These are phyloP conservation scores for Pyrrhosoma nymphula DNA, from an alignment of 2,888 invertebrate genomes.

Conservation along the genomic window DNA sequence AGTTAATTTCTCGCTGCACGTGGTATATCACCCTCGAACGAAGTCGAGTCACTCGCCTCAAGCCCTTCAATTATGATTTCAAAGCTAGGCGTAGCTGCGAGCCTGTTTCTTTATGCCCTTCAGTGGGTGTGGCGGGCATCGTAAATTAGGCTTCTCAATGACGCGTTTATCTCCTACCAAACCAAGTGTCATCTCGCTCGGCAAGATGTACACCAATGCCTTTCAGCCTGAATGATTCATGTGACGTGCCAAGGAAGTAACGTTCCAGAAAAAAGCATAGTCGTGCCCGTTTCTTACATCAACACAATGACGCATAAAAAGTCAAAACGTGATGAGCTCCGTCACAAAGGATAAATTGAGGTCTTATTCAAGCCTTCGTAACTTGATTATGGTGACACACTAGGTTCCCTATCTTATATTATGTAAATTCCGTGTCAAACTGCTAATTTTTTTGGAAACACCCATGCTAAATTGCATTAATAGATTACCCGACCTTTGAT, in stretches of 20 bases:
- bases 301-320: constrained; percentile 1
- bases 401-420: too few species aligned
- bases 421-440: too few species aligned
- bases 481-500: too few species aligned
- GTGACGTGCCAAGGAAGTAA: background rate
- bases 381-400: background rate
- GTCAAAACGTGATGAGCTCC: background rate
- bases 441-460: too few species aligned
- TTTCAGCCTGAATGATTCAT: constrained; percentile 50
- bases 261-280: background rate
- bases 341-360: constrained; percentile 14
- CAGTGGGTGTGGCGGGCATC: constrained; percentile 43
- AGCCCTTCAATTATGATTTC: constrained; percentile 63
- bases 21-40: constrained; percentile 18
- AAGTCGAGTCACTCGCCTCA: constrained; percentile 21
- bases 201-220: background rate
- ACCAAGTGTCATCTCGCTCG: background rate
- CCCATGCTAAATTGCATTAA: too few species aligned
- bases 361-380: constrained; percentile 12
- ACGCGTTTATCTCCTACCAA: constrained; percentile 31
- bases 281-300: background rate
- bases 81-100: constrained; percentile 52
- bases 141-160: constrained; percentile 61
- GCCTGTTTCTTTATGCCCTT: constrained; percentile 41
- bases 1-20: constrained; percentile 47